These are phyloP conservation scores for Crioceris asparagi DNA, from an alignment of 2,888 invertebrate genomes.

Conservation along the genomic window DNA sequence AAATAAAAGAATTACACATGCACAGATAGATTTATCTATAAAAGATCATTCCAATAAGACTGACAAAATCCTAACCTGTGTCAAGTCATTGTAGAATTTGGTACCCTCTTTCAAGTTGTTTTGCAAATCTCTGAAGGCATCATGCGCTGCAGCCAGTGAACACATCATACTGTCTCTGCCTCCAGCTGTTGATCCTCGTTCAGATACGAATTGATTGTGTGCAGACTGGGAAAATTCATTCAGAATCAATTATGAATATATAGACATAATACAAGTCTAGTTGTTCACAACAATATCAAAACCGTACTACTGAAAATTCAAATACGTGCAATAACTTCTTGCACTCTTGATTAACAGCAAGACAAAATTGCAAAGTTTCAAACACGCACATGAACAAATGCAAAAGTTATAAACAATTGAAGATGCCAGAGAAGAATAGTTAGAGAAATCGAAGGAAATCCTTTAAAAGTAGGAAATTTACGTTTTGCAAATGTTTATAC, in stretches of 20 bases:
- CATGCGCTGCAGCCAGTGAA: conserved; percentile 81
- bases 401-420: too few species aligned
- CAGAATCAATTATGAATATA: not conserved
- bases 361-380: too few species aligned
- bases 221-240: conserved; percentile 35
- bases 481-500: too few species aligned
- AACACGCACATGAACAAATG: too few species aligned
- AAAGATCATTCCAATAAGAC: conserved; percentile 3
- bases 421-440: too few species aligned
- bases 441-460: too few species aligned
- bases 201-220: conserved; percentile 50
- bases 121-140: conserved; percentile 83
- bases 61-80: conserved; percentile 46
- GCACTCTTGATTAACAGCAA: too few species aligned
- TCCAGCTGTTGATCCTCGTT: conserved; percentile 53
- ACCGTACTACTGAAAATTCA: not conserved
- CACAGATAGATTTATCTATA: not conserved
- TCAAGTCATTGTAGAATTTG: conserved; percentile 90
- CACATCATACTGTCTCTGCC: conserved; percentile 70
- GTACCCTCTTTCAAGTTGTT: conserved; percentile 90
- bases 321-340: too few species aligned
- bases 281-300: not conserved
- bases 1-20: not conserved
- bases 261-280: not conserved
- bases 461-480: too few species aligned